Conservation (phyloP, 2,797 vertebrate genomes). For the Tragopan temminckii region DNA sequence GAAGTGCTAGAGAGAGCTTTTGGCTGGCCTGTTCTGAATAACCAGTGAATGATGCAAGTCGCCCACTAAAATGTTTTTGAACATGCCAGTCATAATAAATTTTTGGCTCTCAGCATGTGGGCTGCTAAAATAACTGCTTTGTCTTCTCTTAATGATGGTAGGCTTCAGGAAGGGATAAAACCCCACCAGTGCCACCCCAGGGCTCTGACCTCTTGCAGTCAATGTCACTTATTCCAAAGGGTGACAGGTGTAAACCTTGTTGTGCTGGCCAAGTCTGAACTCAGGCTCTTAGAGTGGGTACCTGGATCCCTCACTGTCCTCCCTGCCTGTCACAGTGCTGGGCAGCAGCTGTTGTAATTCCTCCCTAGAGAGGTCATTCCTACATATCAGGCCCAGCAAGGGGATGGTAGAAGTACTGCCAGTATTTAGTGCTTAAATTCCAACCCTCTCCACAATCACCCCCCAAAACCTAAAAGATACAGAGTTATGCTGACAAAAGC, state of each 20-base stretch:
- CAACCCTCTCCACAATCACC: background rate
- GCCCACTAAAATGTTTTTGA: background rate
- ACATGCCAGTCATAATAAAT: background rate
- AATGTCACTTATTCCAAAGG: background rate
- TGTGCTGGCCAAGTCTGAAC: conserved; percentile 29
- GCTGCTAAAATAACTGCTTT: conserved; percentile 28
- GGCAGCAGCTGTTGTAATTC: conserved; percentile 62
- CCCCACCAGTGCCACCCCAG: background rate
- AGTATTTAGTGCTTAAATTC: background rate
- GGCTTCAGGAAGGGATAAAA: background rate
- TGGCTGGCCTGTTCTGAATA: background rate
- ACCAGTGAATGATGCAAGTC: background rate
- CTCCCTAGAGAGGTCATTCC: conserved; percentile 53
- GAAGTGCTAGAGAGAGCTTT: background rate
- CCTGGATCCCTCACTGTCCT: background rate
- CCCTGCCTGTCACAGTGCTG: background rate
- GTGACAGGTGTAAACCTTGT: conserved; percentile 33
- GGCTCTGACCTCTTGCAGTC: background rate
- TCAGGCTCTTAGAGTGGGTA: background rate
- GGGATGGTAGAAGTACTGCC: background rate
- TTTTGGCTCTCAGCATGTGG: background rate
- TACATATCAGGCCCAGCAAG: conserved; percentile 7
- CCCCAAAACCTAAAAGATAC: fast-evolving
- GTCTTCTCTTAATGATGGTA: background rate
- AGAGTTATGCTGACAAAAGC: background rate